Conservation (phyloP, 2,797 vertebrate genomes). For the Parauchenoglanis ngamensis region DNA sequence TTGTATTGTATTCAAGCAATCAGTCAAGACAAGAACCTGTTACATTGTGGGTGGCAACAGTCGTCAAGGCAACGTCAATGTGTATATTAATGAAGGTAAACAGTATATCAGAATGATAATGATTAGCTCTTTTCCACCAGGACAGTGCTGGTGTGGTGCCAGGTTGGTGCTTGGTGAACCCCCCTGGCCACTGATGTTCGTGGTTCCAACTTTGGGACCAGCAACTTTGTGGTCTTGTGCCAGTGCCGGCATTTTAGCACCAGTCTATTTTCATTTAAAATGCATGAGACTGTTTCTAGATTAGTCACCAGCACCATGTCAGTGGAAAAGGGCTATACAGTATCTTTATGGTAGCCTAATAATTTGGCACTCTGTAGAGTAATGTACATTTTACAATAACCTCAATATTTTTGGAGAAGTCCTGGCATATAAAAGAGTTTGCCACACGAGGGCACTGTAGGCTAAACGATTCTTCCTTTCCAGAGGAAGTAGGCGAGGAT, state of each 20-base stretch:
- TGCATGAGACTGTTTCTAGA: too few relatives aligned
- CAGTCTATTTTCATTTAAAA: too few relatives aligned
- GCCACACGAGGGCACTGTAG: conserved; percentile 32
- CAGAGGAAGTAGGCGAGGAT: conserved; percentile 66
- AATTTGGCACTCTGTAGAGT: neutral
- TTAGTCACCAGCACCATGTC: too few relatives aligned
- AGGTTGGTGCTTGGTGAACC: too few relatives aligned
- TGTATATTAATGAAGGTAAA: neutral
- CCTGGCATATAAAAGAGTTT: neutral
- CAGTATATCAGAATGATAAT: neutral
- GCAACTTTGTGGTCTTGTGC: too few relatives aligned
- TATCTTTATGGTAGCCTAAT: neutral
- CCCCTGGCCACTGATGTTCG: too few relatives aligned
- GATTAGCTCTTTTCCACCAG: too few relatives aligned
- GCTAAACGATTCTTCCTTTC: conserved; percentile 62
- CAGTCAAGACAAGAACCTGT: too few relatives aligned
- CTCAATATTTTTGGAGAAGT: neutral
- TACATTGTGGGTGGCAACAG: neutral
- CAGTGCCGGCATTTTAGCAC: too few relatives aligned
- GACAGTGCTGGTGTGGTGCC: too few relatives aligned
- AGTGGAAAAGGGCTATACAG: too few relatives aligned
- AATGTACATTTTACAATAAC: neutral
- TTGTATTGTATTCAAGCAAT: neutral
- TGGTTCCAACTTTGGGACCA: too few relatives aligned
- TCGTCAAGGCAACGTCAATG: neutral